These are phyloP conservation scores for Agriotes lineatus DNA, from an alignment of 2,888 invertebrate genomes.

Conservation along the genomic window DNA sequence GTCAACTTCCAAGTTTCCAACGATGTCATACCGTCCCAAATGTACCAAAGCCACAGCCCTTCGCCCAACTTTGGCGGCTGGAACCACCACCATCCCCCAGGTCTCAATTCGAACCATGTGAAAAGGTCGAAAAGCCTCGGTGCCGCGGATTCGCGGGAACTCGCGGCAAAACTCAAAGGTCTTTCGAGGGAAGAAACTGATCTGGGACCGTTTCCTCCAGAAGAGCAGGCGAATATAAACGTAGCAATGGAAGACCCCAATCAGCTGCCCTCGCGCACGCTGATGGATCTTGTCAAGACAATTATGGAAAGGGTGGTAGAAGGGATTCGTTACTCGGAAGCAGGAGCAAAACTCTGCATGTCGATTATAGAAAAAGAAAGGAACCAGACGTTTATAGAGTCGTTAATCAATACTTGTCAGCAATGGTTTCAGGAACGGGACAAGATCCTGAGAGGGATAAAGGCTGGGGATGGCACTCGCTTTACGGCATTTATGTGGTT, in stretches of 20 bases:
- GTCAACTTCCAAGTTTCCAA: slow-evolving; percentile 71
- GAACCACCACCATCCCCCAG: slow-evolving; percentile 53
- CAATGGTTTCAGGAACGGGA: slow-evolving; percentile 87
- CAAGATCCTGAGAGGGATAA: slow-evolving; percentile 70
- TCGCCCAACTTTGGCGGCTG: slow-evolving; percentile 30
- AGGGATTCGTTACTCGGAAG: slow-evolving; percentile 81
- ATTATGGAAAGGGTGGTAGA: slow-evolving; percentile 86
- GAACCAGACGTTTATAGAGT: slow-evolving; percentile 90
- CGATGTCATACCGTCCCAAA: slow-evolving; percentile 68
- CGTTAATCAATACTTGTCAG: slow-evolving; percentile 88
- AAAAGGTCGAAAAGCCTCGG: slow-evolving; percentile 88
- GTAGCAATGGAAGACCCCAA: slow-evolving; percentile 87
- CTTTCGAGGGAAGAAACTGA: slow-evolving; percentile 78
- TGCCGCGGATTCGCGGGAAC: slow-evolving; percentile 78
- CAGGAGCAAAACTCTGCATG: slow-evolving; percentile 88
- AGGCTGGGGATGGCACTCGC: slow-evolving; percentile 75
- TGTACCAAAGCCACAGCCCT: slow-evolving; percentile 67
- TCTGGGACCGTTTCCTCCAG: slow-evolving; percentile 79
- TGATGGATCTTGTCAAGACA: slow-evolving; percentile 89
- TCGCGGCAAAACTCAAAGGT: slow-evolving; percentile 76
- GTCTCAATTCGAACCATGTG: slow-evolving; percentile 63
- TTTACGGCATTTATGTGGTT: slow-evolving; percentile 90
- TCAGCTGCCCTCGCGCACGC: slow-evolving; percentile 76
- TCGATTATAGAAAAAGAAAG: slow-evolving; percentile 89
- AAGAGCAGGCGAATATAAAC: slow-evolving; percentile 80